Evolutionary conservation across 2,888 invertebrate genomes (phyloP).

Genomic region (Linyphia triangularis): DNA sequence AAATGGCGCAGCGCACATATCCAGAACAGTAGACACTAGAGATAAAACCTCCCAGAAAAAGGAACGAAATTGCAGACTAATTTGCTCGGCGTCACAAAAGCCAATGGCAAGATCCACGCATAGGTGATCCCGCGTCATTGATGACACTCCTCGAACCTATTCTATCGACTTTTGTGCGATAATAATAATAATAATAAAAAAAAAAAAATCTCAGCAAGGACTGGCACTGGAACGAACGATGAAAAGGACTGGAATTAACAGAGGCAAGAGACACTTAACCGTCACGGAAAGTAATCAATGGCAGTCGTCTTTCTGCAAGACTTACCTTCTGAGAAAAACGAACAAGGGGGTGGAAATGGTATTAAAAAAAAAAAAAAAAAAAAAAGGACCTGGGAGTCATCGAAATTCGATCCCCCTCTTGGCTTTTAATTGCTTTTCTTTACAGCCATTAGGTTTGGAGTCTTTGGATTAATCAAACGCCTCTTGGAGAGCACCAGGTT

Average conservation of each 20-base stretch:
- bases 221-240: constrained; percentile 15
- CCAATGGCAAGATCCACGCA: constrained; percentile 28
- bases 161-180: constrained; percentile 32
- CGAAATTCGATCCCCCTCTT: constrained; percentile 74
- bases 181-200: neutral
- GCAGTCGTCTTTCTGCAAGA: constrained; percentile 71
- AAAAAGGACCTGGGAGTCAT: constrained; percentile 38
- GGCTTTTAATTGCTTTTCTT: constrained; percentile 74
- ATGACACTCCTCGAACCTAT: constrained; percentile 31
- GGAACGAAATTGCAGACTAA: constrained; percentile 50
- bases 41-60: neutral
- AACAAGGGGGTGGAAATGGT: neutral
- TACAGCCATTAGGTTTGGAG: constrained; percentile 74
- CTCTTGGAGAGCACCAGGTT: constrained; percentile 39
- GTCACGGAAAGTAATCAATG: constrained; percentile 72
- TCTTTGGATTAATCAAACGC: constrained; percentile 71
- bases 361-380: neutral
- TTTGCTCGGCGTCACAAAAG: constrained; percentile 45
- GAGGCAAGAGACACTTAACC: constrained; percentile 65
- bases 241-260: constrained; percentile 59
- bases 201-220: constrained; percentile 1
- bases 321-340: constrained; percentile 67
- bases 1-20: constrained; percentile 27
- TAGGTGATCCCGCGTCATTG: constrained; percentile 45
- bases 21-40: neutral